Evolutionary conservation across 2,113 vertebrate species (phyloP).

Genomic region (Eidolon helvum): DNA sequence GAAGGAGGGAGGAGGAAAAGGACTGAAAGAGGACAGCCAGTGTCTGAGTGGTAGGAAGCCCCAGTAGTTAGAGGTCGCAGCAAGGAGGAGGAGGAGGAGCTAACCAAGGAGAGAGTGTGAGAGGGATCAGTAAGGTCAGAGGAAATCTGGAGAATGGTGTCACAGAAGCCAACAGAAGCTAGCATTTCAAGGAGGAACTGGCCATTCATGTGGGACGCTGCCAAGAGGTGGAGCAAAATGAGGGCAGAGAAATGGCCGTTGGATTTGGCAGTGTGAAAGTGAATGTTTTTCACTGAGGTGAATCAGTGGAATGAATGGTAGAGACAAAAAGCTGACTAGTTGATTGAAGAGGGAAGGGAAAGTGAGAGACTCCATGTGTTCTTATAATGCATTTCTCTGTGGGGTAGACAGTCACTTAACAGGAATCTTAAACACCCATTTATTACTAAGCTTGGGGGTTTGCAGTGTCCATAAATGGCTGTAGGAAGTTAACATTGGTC

Average conservation of each 20-base stretch:
- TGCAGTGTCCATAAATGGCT: background rate
- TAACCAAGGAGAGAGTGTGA: background rate
- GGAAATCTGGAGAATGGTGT: background rate
- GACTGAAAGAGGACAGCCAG: background rate
- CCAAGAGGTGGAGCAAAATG: background rate
- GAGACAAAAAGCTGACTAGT: background rate
- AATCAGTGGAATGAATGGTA: background rate
- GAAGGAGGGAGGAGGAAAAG: background rate
- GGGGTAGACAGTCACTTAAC: background rate
- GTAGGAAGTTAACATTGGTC: background rate
- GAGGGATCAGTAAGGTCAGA: background rate
- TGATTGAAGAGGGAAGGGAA: background rate
- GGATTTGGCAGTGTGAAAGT: background rate
- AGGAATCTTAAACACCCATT: background rate
- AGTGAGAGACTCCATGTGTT: background rate
- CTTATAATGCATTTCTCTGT: background rate
- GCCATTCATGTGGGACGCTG: background rate
- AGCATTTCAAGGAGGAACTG: background rate
- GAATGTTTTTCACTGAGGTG: background rate
- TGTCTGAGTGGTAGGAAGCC: background rate
- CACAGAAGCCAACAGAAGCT: background rate
- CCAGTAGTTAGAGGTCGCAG: background rate
- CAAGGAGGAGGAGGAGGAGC: background rate
- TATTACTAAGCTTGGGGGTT: background rate
- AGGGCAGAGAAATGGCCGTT: background rate